Conservation (phyloP, 2,888 invertebrate genomes). For the Perizoma flavofasciatum region DNA sequence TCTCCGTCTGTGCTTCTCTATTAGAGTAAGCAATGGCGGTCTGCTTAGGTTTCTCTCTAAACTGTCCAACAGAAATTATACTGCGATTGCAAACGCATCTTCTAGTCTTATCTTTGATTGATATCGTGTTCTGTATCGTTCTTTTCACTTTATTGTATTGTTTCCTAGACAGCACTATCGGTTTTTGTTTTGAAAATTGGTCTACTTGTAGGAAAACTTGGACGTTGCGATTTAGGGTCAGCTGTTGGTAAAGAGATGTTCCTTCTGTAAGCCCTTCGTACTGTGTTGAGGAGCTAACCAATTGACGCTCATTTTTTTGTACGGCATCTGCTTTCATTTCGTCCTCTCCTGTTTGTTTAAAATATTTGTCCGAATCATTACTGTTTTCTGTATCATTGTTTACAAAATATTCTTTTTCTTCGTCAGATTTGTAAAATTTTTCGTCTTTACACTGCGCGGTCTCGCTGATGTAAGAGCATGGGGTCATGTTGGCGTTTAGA, state of each 20-base stretch:
- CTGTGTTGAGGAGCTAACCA: background rate
- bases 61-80: slow-evolving; percentile 51
- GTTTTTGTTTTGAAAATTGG: slow-evolving; percentile 56
- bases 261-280: slow-evolving; percentile 20
- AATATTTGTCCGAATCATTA: too few species aligned
- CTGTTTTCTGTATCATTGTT: too few species aligned
- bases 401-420: background rate
- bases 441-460: background rate
- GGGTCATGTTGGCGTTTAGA: background rate
- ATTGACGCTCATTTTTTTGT: background rate
- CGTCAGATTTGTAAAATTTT: background rate
- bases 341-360: background rate
- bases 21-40: slow-evolving; percentile 17
- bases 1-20: slow-evolving; percentile 44
- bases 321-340: background rate
- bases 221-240: slow-evolving; percentile 56
- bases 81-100: slow-evolving; percentile 37
- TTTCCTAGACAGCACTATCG: slow-evolving; percentile 59
- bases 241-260: slow-evolving; percentile 44
- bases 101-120: slow-evolving; percentile 33
- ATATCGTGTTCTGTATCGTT: slow-evolving; percentile 50
- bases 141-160: slow-evolving; percentile 68
- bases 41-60: slow-evolving; percentile 43
- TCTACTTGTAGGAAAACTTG: slow-evolving; percentile 61
- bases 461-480: background rate